Evolutionary conservation across 2,113 vertebrate genomes (phyloP).

Genomic region (Bungarus multicinctus): DNA sequence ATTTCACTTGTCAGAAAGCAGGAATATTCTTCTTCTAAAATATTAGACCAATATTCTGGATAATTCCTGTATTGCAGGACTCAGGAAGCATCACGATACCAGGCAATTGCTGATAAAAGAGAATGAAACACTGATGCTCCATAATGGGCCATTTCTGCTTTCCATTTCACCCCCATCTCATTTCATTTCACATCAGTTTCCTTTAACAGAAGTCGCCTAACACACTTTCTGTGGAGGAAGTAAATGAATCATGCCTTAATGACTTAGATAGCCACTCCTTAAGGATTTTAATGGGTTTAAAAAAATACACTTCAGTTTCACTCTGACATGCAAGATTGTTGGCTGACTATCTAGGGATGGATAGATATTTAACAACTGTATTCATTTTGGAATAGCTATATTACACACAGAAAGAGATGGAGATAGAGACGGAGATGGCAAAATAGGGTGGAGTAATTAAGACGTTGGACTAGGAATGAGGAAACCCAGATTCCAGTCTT

Average conservation of each 20-base stretch:
- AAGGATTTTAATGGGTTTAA: background rate
- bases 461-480: background rate
- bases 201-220: background rate
- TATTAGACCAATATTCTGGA: background rate
- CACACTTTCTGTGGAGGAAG: background rate
- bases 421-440: background rate
- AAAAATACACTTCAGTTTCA: background rate
- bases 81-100: background rate
- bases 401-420: background rate
- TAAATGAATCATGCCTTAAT: background rate
- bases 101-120: background rate
- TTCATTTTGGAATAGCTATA: background rate
- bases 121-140: background rate
- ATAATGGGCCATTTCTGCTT: background rate
- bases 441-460: background rate
- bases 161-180: background rate
- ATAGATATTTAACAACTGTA: background rate
- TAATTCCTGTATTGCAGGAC: background rate
- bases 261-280: background rate
- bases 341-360: background rate
- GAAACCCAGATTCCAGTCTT: too few relatives aligned
- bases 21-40: background rate
- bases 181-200: background rate
- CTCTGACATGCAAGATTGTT: background rate
- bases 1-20: background rate